Conservation (phyloP, 2,113 vertebrate species). For the Prietella phreatophila region DNA sequence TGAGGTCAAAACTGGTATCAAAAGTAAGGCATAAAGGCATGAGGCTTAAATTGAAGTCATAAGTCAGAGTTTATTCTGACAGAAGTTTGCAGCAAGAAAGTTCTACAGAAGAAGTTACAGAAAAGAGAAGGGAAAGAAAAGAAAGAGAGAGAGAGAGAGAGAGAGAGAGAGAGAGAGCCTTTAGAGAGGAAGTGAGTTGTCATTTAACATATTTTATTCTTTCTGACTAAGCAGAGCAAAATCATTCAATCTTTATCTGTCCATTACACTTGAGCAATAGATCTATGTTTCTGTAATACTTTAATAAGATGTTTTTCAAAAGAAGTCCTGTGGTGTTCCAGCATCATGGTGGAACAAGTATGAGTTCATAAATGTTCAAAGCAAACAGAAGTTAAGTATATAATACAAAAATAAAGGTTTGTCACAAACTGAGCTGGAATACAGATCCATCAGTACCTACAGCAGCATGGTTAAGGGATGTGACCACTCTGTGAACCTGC, state of each 20-base stretch:
- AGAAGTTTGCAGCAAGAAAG: neutral
- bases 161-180: neutral
- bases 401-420: neutral
- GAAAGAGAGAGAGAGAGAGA: neutral
- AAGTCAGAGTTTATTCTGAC: neutral
- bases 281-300: neutral
- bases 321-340: neutral
- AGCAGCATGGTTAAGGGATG: neutral
- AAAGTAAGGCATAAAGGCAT: neutral
- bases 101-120: neutral
- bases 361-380: neutral
- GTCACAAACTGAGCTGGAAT: neutral
- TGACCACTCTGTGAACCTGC: neutral
- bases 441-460: too few relatives aligned
- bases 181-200: neutral
- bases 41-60: neutral
- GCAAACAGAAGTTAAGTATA: neutral
- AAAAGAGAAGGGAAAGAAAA: neutral
- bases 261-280: neutral
- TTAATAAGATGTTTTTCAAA: neutral
- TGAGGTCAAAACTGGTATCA: neutral
- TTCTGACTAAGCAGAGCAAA: neutral
- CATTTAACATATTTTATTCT: neutral
- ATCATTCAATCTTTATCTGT: neutral
- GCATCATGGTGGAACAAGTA: neutral